Evolutionary conservation across 1,140 invertebrate genomes (phyloP).

Genomic region (Papilio glaucus): DNA sequence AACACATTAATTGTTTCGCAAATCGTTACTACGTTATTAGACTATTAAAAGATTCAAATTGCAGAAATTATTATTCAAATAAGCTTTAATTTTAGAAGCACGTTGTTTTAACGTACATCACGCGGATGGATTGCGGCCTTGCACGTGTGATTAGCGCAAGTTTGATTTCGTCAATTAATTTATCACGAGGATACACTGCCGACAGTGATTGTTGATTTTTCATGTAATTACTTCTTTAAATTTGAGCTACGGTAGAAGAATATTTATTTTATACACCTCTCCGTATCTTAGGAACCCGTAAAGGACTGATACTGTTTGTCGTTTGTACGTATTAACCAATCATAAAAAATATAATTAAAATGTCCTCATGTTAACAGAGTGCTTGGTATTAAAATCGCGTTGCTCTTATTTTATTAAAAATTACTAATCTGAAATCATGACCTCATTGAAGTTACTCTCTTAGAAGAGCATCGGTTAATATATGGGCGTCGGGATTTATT

Average conservation of each 20-base stretch:
- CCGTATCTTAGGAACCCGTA: too few relatives aligned
- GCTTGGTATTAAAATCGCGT: too few relatives aligned
- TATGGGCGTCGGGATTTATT: background rate
- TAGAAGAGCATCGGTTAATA: constrained; percentile 17
- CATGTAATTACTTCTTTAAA: constrained; percentile 28
- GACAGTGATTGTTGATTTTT: background rate
- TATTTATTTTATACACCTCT: background rate
- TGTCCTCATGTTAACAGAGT: too few relatives aligned
- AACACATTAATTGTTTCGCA: background rate
- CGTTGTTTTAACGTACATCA: constrained; percentile 19
- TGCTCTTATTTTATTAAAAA: too few relatives aligned
- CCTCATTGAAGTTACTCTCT: background rate
- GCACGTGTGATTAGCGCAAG: constrained; percentile 42
- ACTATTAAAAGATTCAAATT: background rate
- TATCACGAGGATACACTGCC: constrained; percentile 47
- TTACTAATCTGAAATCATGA: background rate
- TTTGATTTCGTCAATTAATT: constrained; percentile 49
- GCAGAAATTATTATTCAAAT: background rate
- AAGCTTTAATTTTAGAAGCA: constrained; percentile 48
- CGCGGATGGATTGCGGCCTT: constrained; percentile 40
- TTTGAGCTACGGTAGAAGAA: background rate
- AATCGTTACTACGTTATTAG: constrained; percentile 3
- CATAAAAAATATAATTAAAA: too few relatives aligned
- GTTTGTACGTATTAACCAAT: too few relatives aligned
- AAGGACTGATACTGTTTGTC: too few relatives aligned